Conservation (phyloP, 2,113 vertebrate species). For the Rhombomys opimus region DNA sequence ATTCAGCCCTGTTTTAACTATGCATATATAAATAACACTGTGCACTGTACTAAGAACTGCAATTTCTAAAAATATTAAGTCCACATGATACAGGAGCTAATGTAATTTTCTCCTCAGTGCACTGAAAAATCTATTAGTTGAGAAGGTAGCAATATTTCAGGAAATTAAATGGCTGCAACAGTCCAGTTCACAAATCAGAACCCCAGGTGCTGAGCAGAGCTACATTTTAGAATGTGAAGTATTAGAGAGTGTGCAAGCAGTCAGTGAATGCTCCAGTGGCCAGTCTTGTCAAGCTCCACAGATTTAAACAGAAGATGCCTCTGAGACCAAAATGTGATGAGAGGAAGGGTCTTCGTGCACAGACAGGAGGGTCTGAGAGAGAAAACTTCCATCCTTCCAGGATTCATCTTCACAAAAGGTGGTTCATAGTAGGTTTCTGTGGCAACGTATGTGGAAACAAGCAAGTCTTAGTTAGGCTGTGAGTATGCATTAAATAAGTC, state of each 20-base stretch:
- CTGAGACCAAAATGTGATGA: background rate
- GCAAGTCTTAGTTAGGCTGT: background rate
- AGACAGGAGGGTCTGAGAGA: background rate
- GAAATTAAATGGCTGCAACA: slow-evolving; percentile 75
- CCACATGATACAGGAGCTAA: slow-evolving; percentile 66
- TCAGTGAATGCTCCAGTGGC: background rate
- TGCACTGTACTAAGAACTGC: slow-evolving; percentile 34
- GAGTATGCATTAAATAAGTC: background rate
- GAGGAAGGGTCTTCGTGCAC: background rate
- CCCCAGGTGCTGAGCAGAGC: slow-evolving; percentile 51
- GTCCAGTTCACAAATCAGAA: slow-evolving; percentile 69
- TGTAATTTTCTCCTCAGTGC: slow-evolving; percentile 71
- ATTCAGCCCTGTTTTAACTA: background rate
- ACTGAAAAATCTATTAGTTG: slow-evolving; percentile 71
- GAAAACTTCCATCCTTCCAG: background rate
- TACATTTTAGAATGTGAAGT: slow-evolving; percentile 44
- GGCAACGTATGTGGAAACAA: background rate
- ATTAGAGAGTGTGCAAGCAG: slow-evolving; percentile 16
- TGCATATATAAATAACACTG: background rate
- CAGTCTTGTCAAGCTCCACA: background rate
- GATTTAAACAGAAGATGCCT: background rate
- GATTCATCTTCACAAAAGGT: background rate
- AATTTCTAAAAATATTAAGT: slow-evolving; percentile 69
- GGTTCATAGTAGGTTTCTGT: background rate
- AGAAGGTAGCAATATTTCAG: slow-evolving; percentile 68